Conservation (phyloP, 2,797 vertebrate species). For the Coregonus sp. region DNA sequence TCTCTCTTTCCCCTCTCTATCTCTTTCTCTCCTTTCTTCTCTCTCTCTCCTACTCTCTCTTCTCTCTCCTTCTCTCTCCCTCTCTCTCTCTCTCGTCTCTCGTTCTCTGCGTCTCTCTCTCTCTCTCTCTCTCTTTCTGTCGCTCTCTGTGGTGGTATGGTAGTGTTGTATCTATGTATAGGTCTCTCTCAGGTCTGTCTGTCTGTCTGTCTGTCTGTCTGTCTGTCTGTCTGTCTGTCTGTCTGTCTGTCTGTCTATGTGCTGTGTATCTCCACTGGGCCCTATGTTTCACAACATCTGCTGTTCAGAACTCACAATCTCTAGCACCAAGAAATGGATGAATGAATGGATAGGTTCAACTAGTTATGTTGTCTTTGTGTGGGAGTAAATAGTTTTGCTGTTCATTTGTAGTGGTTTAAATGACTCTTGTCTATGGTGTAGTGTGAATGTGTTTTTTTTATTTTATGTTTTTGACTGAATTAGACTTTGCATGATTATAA, state of each 20-base stretch:
- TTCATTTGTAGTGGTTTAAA: too few species aligned
- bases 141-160: constrained; percentile 9
- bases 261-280: constrained; percentile 3
- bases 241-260: constrained; percentile 14
- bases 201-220: constrained; percentile 6
- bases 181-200: neutral
- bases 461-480: constrained; percentile 6
- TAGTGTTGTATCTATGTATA: constrained; percentile 15
- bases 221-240: neutral
- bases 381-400: neutral
- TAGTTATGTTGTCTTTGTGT: neutral
- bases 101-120: too few species aligned
- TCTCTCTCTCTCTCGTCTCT: too few species aligned
- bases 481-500: too few species aligned
- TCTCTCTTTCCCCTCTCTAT: too few species aligned
- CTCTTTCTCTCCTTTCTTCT: too few species aligned
- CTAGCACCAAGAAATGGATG: neutral
- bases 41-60: too few species aligned
- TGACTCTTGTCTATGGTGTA: too few species aligned
- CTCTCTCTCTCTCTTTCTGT: too few species aligned
- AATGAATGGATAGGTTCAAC: neutral
- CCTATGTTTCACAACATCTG: neutral
- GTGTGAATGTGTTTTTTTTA: constrained; percentile 10
- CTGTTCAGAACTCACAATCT: neutral
- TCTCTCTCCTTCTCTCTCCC: too few species aligned